phyloP scores from a whole-genome alignment of 2,888 invertebrate species.

The Marasmarcha lunaedactyla region DNA sequence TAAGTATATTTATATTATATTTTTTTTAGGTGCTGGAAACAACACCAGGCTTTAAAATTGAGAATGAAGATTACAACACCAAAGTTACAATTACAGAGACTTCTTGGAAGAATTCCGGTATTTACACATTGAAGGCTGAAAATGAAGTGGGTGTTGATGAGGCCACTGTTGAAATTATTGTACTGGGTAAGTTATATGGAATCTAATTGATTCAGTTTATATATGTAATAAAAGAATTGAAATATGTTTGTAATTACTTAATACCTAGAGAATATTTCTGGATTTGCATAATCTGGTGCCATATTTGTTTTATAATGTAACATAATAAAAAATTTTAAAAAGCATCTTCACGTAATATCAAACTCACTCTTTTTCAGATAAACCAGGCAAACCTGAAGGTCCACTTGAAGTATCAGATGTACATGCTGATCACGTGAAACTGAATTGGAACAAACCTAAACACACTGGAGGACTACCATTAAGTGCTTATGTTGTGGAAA shows the following conservation, averaged over 20 bases:
- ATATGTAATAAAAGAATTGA: too few species aligned
- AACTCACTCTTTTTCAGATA: constrained; percentile 63
- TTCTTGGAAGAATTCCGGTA: constrained; percentile 86
- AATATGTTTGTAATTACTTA: too few species aligned
- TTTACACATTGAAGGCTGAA: constrained; percentile 91
- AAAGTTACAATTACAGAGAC: constrained; percentile 85
- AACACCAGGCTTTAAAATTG: constrained; percentile 78
- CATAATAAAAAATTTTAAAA: too few species aligned
- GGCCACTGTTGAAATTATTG: constrained; percentile 91
- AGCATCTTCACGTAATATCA: too few species aligned
- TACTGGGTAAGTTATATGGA: constrained; percentile 76
- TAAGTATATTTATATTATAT: neutral
- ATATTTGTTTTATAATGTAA: too few species aligned
- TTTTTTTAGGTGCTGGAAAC: constrained; percentile 72
- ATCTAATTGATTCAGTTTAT: neutral
- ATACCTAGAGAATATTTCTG: too few species aligned
- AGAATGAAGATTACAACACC: constrained; percentile 93
- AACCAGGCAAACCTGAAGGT: constrained; percentile 90
- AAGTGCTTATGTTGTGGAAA: constrained; percentile 92
- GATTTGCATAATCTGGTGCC: too few species aligned
- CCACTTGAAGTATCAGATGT: constrained; percentile 92
- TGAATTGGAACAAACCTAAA: constrained; percentile 95
- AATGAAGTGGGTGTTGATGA: constrained; percentile 95
- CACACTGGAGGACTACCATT: constrained; percentile 96
- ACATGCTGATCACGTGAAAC: constrained; percentile 92